These are phyloP conservation scores for Anticlea derivata DNA, from an alignment of 2,888 invertebrate species.

Conservation along the genomic window DNA sequence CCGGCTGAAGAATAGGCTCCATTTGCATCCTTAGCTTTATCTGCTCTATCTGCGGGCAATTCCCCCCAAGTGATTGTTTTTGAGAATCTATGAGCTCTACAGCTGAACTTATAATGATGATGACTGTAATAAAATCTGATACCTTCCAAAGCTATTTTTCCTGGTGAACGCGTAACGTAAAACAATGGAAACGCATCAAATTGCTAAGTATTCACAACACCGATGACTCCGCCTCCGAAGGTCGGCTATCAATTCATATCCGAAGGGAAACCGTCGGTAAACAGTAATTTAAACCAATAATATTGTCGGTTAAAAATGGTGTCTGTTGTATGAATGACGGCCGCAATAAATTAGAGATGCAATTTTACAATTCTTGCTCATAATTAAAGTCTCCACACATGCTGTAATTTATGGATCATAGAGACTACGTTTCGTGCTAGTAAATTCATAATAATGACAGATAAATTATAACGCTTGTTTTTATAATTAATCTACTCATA, in stretches of 20 bases:
- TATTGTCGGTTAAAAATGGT: background rate
- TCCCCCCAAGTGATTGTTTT: too few relatives aligned
- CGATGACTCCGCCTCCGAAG: conserved; percentile 50
- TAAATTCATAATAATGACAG: conserved; percentile 15
- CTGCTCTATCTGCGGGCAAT: too few relatives aligned
- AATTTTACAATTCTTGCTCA: too few relatives aligned
- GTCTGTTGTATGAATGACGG: too few relatives aligned
- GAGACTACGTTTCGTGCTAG: background rate
- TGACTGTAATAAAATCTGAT: too few relatives aligned
- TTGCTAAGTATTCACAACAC: conserved; percentile 57
- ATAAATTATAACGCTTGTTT: conserved; percentile 12
- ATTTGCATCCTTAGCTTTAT: too few relatives aligned
- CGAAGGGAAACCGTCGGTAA: conserved; percentile 38
- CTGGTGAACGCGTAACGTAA: conserved; percentile 34
- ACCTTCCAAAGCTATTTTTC: conserved; percentile 3
- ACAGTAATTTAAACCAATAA: conserved; percentile 5
- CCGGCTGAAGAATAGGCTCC: too few relatives aligned
- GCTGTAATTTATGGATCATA: too few relatives aligned
- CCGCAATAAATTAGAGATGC: too few relatives aligned
- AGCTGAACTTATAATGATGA: too few relatives aligned
- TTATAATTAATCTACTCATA: background rate
- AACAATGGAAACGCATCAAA: conserved; percentile 46
- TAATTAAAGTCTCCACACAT: too few relatives aligned
- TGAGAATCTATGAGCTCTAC: too few relatives aligned
- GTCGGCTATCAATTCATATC: conserved; percentile 50